Evolutionary conservation across 2,888 invertebrate species (phyloP).

Genomic region (Pandemis heparana): DNA sequence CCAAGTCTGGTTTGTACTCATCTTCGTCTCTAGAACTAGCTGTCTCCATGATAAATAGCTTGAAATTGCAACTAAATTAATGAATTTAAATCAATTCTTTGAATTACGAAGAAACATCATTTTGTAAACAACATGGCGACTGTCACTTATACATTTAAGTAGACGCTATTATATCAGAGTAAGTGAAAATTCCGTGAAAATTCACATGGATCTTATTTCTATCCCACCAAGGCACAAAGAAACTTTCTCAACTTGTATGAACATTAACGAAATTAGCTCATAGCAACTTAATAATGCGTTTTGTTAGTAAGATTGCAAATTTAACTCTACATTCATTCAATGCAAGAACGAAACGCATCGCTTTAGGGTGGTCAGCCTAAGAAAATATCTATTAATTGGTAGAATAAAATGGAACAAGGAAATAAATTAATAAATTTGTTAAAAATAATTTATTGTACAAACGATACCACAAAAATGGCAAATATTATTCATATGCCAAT

Average conservation of each 20-base stretch:
- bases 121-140: slow-evolving; percentile 41
- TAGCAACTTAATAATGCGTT: background rate
- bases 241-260: background rate
- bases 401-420: slow-evolving; percentile 4
- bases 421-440: background rate
- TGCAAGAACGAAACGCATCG: slow-evolving; percentile 21
- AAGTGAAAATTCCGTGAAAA: background rate
- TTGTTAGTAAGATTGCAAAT: background rate
- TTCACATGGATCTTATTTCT: background rate
- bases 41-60: slow-evolving; percentile 22
- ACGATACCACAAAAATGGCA: background rate
- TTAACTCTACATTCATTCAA: background rate
- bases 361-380: slow-evolving; percentile 1
- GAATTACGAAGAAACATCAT: background rate
- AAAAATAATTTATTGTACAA: background rate
- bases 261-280: background rate
- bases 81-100: background rate
- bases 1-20: slow-evolving; percentile 36
- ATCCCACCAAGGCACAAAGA: too few relatives aligned
- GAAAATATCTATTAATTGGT: slow-evolving; percentile 10
- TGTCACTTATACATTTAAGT: slow-evolving; percentile 26
- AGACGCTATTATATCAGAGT: too few relatives aligned
- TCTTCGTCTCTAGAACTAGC: slow-evolving; percentile 8
- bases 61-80: background rate
- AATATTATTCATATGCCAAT: background rate